A percentile compares a stretch with the other conserved stretches of the same genome.
phyloP scores from a whole-genome alignment of 2,113 vertebrate genomes.

The Chloroceryle aenea region DNA sequence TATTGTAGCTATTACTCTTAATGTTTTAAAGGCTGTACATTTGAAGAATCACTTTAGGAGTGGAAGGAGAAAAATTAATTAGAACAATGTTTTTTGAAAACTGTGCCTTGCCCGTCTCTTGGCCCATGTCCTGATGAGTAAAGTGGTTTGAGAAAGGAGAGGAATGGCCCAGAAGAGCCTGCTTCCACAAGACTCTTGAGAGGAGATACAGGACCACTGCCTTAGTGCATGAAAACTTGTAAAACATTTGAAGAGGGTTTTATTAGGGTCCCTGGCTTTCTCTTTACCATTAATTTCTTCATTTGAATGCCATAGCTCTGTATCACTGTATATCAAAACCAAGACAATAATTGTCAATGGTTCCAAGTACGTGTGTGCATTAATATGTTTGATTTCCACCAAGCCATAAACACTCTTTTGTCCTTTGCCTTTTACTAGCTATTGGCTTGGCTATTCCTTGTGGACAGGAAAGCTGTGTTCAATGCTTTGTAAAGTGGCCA shows the following conservation, averaged over 20 bases:
- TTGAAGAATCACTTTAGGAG: not conserved
- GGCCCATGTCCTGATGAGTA: not conserved
- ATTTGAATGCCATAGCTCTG: not conserved
- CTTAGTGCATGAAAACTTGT: not conserved
- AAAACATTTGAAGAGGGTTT: not conserved
- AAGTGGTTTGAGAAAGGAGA: not conserved
- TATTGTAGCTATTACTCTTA: not conserved
- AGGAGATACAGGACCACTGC: not conserved
- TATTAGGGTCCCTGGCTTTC: not conserved
- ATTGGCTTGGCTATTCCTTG: conserved; percentile 27
- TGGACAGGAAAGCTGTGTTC: conserved; percentile 63
- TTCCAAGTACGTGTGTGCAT: not conserved
- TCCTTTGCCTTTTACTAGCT: conserved; percentile 39
- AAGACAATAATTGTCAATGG: not conserved
- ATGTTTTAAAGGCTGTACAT: conserved; percentile 1
- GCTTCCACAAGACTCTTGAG: not conserved
- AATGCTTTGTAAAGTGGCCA: conserved; percentile 60
- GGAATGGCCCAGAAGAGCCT: not conserved
- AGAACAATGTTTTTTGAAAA: not conserved
- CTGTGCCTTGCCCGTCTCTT: not conserved
- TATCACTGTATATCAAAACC: not conserved
- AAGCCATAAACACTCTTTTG: conserved; percentile 49
- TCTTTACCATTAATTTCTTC: not conserved
- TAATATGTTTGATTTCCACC: not conserved
- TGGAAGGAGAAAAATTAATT: not conserved